Evolutionary conservation across 2,888 invertebrate genomes (phyloP).

Genomic region (Drosophila histrio): DNA sequence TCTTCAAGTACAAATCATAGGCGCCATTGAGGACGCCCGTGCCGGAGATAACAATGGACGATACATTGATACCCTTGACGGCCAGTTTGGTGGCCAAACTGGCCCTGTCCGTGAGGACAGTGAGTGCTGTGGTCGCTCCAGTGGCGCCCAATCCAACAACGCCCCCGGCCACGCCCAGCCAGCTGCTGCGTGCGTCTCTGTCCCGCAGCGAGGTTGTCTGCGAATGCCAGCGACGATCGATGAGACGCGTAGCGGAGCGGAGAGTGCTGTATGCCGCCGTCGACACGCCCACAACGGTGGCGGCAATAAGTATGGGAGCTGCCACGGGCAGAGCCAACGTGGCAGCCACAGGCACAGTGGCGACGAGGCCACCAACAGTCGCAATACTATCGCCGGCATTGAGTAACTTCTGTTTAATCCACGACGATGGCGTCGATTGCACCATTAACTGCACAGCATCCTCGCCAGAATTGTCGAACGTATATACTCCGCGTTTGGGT

Average conservation of each 20-base stretch:
- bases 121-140: constrained; percentile 63
- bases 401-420: constrained; percentile 36
- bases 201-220: constrained; percentile 65
- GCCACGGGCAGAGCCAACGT: constrained; percentile 63
- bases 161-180: constrained; percentile 76
- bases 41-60: constrained; percentile 71
- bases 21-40: constrained; percentile 69
- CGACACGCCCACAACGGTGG: constrained; percentile 57
- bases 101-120: constrained; percentile 37
- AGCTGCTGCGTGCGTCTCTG: constrained; percentile 70
- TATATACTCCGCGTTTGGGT: constrained; percentile 83
- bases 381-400: constrained; percentile 63
- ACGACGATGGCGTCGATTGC: constrained; percentile 65
- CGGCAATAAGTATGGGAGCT: constrained; percentile 56
- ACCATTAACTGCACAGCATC: constrained; percentile 60
- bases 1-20: constrained; percentile 72
- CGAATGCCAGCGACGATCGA: constrained; percentile 66
- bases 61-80: constrained; percentile 69
- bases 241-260: constrained; percentile 61
- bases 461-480: constrained; percentile 34
- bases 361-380: constrained; percentile 64
- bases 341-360: constrained; percentile 56
- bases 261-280: constrained; percentile 64
- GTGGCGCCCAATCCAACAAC: constrained; percentile 63
- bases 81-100: constrained; percentile 58